Evolutionary conservation across 2,797 vertebrate species (phyloP).

Genomic region (Perodicticus potto): DNA sequence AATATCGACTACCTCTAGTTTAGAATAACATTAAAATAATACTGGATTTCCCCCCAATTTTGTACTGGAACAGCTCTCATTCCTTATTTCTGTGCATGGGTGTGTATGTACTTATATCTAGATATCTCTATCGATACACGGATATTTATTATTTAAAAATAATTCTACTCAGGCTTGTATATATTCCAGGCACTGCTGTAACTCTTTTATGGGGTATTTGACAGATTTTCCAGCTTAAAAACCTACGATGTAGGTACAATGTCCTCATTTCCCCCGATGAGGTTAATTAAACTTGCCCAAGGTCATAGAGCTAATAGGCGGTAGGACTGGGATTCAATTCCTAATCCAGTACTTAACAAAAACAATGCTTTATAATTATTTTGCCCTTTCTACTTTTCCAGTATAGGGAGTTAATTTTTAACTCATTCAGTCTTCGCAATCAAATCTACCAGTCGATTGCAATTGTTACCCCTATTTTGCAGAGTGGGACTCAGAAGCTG

Average conservation of each 20-base stretch:
- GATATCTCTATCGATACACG: too few relatives aligned
- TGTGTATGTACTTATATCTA: not conserved
- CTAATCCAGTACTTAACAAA: not conserved
- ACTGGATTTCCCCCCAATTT: not conserved
- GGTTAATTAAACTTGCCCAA: not conserved
- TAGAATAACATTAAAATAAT: not conserved
- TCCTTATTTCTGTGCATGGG: not conserved
- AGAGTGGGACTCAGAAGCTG: not conserved
- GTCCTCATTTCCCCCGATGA: too few relatives aligned
- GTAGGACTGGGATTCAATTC: not conserved
- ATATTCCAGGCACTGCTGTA: not conserved
- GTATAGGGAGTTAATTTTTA: not conserved
- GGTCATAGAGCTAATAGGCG: not conserved
- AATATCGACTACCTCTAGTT: not conserved
- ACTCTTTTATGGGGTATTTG: not conserved
- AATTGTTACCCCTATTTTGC: not conserved
- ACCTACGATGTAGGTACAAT: rapidly evolving
- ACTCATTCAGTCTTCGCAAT: not conserved
- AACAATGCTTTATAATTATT: not conserved
- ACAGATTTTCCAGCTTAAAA: not conserved
- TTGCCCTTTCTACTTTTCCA: not conserved
- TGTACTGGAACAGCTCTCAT: not conserved
- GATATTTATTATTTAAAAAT: not conserved
- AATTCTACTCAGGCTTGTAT: not conserved
- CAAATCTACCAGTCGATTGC: not conserved